Evolutionary conservation across 2,888 invertebrate genomes (phyloP).

Genomic region (Pristionchus maxplancki): DNA sequence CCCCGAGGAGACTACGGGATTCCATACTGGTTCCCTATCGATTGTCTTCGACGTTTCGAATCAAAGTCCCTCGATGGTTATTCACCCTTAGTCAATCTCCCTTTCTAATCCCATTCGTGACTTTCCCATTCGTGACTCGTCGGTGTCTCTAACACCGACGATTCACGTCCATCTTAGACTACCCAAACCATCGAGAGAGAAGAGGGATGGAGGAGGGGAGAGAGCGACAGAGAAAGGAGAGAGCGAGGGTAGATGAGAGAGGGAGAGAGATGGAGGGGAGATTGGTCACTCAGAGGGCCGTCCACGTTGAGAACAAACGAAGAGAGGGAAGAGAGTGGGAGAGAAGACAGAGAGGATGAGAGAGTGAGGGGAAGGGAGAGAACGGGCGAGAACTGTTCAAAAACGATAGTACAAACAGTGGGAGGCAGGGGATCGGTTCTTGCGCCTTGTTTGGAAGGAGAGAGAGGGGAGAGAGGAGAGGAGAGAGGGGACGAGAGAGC

Average conservation of each 20-base stretch:
- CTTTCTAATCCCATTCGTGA: neutral
- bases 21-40: neutral
- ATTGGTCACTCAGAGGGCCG: constrained; percentile 25
- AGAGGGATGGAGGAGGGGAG: neutral
- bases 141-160: neutral
- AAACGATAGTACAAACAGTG: constrained; percentile 43
- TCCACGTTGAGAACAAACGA: constrained; percentile 42
- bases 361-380: neutral
- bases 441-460: constrained; percentile 47
- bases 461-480: neutral
- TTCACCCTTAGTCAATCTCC: constrained; percentile 12
- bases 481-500: constrained; percentile 21
- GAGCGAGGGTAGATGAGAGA: neutral
- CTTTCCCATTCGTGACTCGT: no score
- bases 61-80: neutral
- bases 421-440: constrained; percentile 39
- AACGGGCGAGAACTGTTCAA: constrained; percentile 29
- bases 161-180: constrained; percentile 31
- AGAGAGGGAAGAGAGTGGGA: constrained; percentile 18
- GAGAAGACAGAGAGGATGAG: constrained; percentile 23
- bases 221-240: constrained; percentile 19
- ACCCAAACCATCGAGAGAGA: neutral
- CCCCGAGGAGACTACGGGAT: neutral
- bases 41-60: neutral
- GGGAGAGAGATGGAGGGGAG: neutral